Conservation (phyloP, 2,888 invertebrate species). For the Agrochola circellaris region DNA sequence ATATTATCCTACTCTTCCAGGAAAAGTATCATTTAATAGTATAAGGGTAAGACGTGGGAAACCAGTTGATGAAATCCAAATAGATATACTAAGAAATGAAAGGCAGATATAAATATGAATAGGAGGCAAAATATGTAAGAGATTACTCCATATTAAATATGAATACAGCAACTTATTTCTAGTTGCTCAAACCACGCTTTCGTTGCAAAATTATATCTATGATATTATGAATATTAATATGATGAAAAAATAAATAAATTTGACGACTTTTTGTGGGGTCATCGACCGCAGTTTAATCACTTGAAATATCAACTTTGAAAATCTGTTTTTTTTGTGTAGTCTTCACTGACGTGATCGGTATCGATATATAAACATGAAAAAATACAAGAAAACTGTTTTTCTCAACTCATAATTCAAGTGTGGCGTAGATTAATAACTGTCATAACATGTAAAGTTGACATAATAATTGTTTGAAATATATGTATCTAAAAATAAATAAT, state of each 20-base stretch:
- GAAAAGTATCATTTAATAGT: constrained; percentile 24
- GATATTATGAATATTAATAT: not conserved
- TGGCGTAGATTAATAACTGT: no score
- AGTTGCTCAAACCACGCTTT: not conserved
- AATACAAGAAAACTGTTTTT: not conserved
- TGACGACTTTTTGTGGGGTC: not conserved
- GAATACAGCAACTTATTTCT: constrained; percentile 30
- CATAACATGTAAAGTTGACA: no score
- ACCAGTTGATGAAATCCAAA: constrained; percentile 40
- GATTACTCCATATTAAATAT: constrained; percentile 24
- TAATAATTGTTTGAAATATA: no score
- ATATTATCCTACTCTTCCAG: constrained; percentile 17
- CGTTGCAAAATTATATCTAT: not conserved
- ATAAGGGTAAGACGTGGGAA: not conserved
- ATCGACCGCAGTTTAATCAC: no score
- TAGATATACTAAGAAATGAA: constrained; percentile 26
- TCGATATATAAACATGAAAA: not conserved
- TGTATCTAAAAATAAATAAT: no score
- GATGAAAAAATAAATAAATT: no score
- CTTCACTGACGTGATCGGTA: not conserved
- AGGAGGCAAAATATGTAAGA: constrained; percentile 13
- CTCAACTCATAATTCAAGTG: not conserved
- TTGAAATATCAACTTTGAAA: not conserved
- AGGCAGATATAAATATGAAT: constrained; percentile 15
- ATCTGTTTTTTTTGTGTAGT: not conserved